Base-by-base conservation (phyloP, 1,140 invertebrate species). In the Hestina assimilis region DNA sequence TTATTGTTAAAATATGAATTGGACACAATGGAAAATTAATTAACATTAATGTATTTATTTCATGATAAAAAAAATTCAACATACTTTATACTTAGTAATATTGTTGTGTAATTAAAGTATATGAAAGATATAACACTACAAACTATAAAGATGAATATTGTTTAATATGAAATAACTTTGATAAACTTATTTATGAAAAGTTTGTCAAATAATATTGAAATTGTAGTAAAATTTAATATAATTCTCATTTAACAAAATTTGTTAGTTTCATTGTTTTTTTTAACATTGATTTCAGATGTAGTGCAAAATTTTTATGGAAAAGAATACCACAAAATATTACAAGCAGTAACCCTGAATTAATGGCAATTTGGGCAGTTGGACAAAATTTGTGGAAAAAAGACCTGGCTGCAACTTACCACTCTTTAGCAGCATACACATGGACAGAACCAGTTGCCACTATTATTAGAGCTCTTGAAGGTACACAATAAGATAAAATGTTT, bases 281-380 rank as follows among this genome's bases (percentile, higher is more conserved):
- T 19, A 28, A 20, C 4, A 38, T 28, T 38, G 45, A 7, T 66
- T 91, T 52, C 78, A 97, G 95, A 84, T 95, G 94, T 75, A 95
- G 95, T 91, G 95, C 96, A 3, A 98, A 97, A 88, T 96, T 94
- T 88, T 89, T 97, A 63, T 98, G 96, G 96, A 96, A 97, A 83
- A 92, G 96, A 78, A 96, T 97, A 66, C 96, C 96, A 12, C 67
- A 83, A 28, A 90, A 78, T 72, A 77, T 95, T 6, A 96, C 96
- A 87, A 86, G 83, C 43, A 90, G 89, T 12, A 92, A 91, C 79
- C 81, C 92, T 21, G 95, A 97, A 89, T 85, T 97, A 59, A 82
- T 68, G 26, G 90, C 92, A 41, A 93, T 97, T 52, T 98, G 96
- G 96, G 77, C 84, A 46, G 93, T 97, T 14, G 96, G 95, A 2